A percentile compares a stretch with the other conserved stretches of the same genome.
phyloP scores from a whole-genome alignment of 35 echinoderm and acorn worm genomes.

The Strongylocentrotus purpuratus region DNA sequence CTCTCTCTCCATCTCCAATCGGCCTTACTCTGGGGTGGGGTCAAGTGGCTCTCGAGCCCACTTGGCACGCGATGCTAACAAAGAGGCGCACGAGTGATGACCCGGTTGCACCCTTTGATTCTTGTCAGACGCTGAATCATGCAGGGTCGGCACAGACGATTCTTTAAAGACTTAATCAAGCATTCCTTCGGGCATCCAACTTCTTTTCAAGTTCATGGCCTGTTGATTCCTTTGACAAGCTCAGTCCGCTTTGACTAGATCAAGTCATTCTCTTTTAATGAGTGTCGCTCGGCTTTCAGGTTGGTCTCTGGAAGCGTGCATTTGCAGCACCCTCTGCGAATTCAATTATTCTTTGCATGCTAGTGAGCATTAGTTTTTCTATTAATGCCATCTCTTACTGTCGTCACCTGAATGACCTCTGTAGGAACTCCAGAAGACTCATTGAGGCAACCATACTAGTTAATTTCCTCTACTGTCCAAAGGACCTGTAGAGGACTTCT shows the following conservation, averaged over 20 bases:
- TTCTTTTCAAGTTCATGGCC: neutral
- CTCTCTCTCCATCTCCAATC: neutral
- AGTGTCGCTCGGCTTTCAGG: neutral
- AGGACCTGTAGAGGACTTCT: too few relatives aligned
- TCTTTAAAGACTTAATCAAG: constrained; percentile 19
- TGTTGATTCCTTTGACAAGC: neutral
- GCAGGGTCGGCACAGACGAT: neutral
- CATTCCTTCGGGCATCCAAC: neutral
- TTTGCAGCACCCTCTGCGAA: neutral
- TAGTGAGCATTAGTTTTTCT: neutral
- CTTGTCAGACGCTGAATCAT: neutral
- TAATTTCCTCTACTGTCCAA: too few relatives aligned
- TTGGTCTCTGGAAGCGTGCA: neutral
- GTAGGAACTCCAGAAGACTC: neutral
- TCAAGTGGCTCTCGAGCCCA: neutral
- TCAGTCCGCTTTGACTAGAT: neutral
- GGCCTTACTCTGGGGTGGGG: neutral
- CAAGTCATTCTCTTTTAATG: neutral
- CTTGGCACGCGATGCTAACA: constrained; percentile 35
- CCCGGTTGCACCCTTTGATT: neutral
- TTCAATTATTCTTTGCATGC: neutral
- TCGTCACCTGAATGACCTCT: neutral
- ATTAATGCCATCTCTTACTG: neutral
- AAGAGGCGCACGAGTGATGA: constrained; percentile 6
- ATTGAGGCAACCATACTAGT: too few relatives aligned